Evolutionary conservation across 2,113 vertebrate species (phyloP).

Genomic region (Mus spicilegus): DNA sequence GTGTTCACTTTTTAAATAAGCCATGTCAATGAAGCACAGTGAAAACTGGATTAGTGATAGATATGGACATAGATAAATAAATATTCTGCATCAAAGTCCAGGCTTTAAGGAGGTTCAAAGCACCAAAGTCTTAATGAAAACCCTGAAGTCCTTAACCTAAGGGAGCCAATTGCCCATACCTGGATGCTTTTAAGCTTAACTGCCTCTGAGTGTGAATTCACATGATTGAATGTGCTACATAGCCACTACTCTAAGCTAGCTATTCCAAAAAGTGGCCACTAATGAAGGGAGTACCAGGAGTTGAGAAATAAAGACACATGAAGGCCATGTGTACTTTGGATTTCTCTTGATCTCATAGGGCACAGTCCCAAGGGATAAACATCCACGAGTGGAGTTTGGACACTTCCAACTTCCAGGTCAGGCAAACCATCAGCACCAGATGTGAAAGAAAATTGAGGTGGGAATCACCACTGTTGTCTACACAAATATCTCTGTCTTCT

Average conservation of each 20-base stretch:
- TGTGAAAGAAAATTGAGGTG: constrained; percentile 55
- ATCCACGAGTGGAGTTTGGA: constrained; percentile 71
- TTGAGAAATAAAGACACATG: neutral
- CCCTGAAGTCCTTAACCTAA: constrained; percentile 67
- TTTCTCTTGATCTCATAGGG: constrained; percentile 74
- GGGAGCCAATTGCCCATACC: constrained; percentile 64
- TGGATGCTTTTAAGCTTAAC: constrained; percentile 72
- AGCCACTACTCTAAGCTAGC: constrained; percentile 62
- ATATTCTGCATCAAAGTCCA: constrained; percentile 59
- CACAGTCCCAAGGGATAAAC: constrained; percentile 72
- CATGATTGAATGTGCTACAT: constrained; percentile 69
- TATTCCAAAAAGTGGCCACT: constrained; percentile 77
- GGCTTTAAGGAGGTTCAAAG: constrained; percentile 53
- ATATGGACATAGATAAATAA: neutral
- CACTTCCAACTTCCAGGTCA: constrained; percentile 81
- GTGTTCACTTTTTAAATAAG: constrained; percentile 34
- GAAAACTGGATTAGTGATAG: constrained; percentile 38
- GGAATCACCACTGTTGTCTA: constrained; percentile 71
- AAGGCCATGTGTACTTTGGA: constrained; percentile 77
- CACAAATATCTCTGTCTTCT: constrained; percentile 36
- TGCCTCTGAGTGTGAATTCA: constrained; percentile 78
- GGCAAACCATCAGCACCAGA: constrained; percentile 65
- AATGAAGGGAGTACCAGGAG: constrained; percentile 53
- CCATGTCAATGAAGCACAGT: constrained; percentile 31
- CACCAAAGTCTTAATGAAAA: constrained; percentile 64